phyloP scores from a whole-genome alignment of 1,140 invertebrate species.

The Eueides isabella region DNA sequence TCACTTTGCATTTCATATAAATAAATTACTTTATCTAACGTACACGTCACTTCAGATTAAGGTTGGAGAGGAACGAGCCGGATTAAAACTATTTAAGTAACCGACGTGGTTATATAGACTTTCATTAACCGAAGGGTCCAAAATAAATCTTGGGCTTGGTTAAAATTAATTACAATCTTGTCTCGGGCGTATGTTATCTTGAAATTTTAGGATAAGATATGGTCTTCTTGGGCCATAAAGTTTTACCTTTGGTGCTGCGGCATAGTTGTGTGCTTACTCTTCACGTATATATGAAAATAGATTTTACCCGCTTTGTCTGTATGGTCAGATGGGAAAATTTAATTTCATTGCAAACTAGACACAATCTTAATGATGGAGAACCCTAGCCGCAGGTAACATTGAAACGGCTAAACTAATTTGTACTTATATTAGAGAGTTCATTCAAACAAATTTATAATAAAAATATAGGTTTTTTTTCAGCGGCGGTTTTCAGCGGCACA shows the following conservation, averaged over 20 bases:
- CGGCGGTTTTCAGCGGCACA: no score
- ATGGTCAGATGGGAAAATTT: no score
- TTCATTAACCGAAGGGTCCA: conserved; percentile 32
- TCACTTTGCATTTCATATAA: neutral
- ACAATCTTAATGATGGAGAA: no score
- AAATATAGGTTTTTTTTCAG: no score
- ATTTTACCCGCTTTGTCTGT: no score
- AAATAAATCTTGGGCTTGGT: conserved; percentile 37
- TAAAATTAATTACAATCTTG: conserved; percentile 39
- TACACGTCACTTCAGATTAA: conserved; percentile 1
- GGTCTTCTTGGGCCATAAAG: conserved; percentile 14
- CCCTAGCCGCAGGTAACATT: no score
- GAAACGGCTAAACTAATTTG: no score
- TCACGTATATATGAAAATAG: no score
- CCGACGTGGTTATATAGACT: conserved; percentile 22
- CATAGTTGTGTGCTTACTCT: no score
- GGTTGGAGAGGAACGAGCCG: neutral
- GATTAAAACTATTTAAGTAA: conserved; percentile 32
- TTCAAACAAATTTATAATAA: no score
- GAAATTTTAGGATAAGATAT: conserved; percentile 34
- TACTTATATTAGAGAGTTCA: no score
- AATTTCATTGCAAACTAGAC: no score
- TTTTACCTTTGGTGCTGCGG: conserved; percentile 18
- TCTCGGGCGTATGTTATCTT: conserved; percentile 36
- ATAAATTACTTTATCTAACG: conserved; percentile 5